Percentiles rank a stretch among this genome's conserved stretches.
Evolutionary conservation across 2,888 invertebrate species (phyloP).

Genomic region (Anarsia innoxiella): DNA sequence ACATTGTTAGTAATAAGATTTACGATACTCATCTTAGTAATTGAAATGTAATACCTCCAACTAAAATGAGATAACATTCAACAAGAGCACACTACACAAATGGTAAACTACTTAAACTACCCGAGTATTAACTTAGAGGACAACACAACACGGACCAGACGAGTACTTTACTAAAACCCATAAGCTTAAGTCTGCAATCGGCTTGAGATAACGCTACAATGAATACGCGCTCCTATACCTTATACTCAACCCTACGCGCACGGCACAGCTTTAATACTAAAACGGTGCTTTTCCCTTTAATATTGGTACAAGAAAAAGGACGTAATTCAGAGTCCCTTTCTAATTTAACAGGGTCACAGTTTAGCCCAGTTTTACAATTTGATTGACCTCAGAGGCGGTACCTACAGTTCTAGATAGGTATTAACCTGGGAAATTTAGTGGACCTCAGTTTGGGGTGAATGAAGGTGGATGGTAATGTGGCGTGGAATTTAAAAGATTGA

Average conservation of each 20-base stretch:
- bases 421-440: too few species aligned
- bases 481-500: too few species aligned
- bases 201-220: neutral
- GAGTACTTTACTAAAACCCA: neutral
- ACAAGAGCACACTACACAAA: too few species aligned
- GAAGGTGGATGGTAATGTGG: too few species aligned
- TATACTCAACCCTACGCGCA: neutral
- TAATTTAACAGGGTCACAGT: constrained; percentile 31
- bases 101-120: too few species aligned
- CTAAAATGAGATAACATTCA: too few species aligned
- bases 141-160: constrained; percentile 6
- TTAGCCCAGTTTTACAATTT: constrained; percentile 34
- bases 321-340: constrained; percentile 34
- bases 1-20: too few species aligned
- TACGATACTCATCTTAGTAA: too few species aligned
- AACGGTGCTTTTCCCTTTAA: constrained; percentile 24
- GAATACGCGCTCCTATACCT: neutral
- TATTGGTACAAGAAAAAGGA: constrained; percentile 35
- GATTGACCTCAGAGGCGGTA: constrained; percentile 40
- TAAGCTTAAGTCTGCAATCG: neutral
- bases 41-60: too few species aligned
- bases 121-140: neutral
- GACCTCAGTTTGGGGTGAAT: too few species aligned
- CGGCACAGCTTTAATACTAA: constrained; percentile 28
- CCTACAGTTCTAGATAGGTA: too few species aligned